Conservation (phyloP, 92 coral and sea anemone genomes). For the Galaxea fascicularis region DNA sequence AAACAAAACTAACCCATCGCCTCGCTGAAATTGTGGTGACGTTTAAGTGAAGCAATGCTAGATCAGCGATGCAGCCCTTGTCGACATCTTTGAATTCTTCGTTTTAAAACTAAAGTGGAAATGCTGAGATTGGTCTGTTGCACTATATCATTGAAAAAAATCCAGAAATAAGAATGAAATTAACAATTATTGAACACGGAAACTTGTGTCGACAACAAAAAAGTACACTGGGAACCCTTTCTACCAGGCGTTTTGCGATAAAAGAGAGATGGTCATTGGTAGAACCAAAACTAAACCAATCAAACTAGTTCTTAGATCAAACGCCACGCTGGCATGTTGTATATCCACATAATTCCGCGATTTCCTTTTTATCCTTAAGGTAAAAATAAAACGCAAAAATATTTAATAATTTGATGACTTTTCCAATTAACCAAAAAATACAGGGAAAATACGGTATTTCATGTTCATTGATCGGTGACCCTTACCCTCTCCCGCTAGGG, state of each 20-base stretch:
- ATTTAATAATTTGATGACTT: too few species aligned
- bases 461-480: not conserved
- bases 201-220: not conserved
- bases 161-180: not conserved
- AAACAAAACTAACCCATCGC: slow-evolving; percentile 16
- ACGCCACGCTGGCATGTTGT: slow-evolving; percentile 63
- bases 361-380: not conserved
- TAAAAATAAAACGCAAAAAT: too few species aligned
- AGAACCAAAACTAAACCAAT: slow-evolving; percentile 22
- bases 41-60: not conserved
- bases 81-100: not conserved
- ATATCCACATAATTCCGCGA: not conserved
- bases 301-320: slow-evolving; percentile 20
- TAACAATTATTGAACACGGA: not conserved
- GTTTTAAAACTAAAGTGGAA: not conserved
- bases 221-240: not conserved
- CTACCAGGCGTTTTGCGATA: slow-evolving; percentile 29
- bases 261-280: slow-evolving; percentile 29
- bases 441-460: too few species aligned
- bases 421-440: too few species aligned
- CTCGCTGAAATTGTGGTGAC: not conserved
- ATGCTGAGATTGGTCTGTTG: not conserved
- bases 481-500: slow-evolving; percentile 1
- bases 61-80: not conserved
- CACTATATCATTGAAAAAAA: not conserved